Evolutionary conservation across 2,888 invertebrate genomes (phyloP), one percentile per base, ranked within the genome.

Genomic region (Brenthis hecate): DNA sequence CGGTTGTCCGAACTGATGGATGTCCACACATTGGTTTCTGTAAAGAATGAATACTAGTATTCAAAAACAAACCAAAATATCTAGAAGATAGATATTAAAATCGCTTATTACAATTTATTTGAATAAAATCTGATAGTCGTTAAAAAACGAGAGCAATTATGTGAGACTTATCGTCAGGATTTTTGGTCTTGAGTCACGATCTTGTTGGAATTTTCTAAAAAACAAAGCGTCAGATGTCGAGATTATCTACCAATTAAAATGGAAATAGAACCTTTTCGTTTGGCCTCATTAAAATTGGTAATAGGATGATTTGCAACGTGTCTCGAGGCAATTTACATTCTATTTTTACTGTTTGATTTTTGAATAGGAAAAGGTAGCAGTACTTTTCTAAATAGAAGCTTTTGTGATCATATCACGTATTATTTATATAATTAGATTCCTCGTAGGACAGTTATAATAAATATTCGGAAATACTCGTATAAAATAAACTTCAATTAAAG

Each of bases 81-180:
- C 36, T 43, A 43, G 36, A 11, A 85, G 88, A 91, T 89, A 83
- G 91, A 92, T 91, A 89, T 82, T 43, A 43, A 43, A 43, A 43
- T 43, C 11, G 36, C 8, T 11, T 43, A 43, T 8, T 36, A 36
- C 11, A 43, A 43, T 43, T 43, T 43, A 11, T 43, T 11, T 1
- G 11, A 11, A 43, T 43, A 43, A 43, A 8, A 43, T 43, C 36
- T 11, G 36, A 43, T 43, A 82, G 79, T 77, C 75, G 86, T 85
- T 91, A 91, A 91, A 92, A 92, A 92, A 89, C 89, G 87, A 79
- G 77, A 77, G 84, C 90, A 92, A 91, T 91, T 91, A 91, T 87
- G 84, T 80, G 77, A 75, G 81, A 79, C 85, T 88, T 91, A 91
- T 90, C 89, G 83, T 72, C 79, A 67, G 79, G 80, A 78, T 84